These are phyloP conservation scores for Gryon sp. DNA, from an alignment of 1,140 invertebrate genomes.

Conservation along the genomic window DNA sequence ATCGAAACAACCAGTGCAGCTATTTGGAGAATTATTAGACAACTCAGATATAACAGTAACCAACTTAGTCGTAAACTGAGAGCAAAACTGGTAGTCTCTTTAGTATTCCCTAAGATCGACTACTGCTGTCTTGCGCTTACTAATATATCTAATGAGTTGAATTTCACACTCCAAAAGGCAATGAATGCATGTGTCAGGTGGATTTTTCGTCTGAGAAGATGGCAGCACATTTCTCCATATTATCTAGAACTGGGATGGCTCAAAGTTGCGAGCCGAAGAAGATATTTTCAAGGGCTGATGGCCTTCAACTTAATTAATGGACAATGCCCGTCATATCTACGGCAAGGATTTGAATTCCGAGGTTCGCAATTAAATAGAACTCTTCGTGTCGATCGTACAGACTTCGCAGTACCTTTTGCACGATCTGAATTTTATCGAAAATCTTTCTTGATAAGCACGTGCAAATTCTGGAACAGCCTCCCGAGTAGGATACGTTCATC, in stretches of 20 bases:
- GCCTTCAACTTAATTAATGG: neutral
- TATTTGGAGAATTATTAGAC: neutral
- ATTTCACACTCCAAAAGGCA: no score
- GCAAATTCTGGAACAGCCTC: neutral
- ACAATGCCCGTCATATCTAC: neutral
- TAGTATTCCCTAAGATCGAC: slow-evolving; percentile 1
- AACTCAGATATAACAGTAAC: neutral
- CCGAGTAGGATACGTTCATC: no score
- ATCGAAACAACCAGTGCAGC: neutral
- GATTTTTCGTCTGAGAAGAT: neutral
- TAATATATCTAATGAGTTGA: neutral
- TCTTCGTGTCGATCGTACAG: neutral
- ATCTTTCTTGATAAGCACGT: neutral
- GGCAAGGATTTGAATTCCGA: neutral
- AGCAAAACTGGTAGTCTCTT: neutral
- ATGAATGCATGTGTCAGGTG: no score
- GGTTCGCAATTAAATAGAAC: neutral
- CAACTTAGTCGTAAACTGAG: neutral
- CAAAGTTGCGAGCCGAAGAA: neutral
- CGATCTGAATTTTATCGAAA: neutral
- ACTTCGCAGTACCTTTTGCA: neutral
- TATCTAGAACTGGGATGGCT: neutral
- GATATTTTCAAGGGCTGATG: neutral
- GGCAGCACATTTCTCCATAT: neutral
- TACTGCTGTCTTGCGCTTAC: slow-evolving; percentile 1